Evolutionary conservation across 2,888 invertebrate genomes (phyloP), one percentile per base, ranked within the genome.

Genomic region (Agonopterix heracliana): DNA sequence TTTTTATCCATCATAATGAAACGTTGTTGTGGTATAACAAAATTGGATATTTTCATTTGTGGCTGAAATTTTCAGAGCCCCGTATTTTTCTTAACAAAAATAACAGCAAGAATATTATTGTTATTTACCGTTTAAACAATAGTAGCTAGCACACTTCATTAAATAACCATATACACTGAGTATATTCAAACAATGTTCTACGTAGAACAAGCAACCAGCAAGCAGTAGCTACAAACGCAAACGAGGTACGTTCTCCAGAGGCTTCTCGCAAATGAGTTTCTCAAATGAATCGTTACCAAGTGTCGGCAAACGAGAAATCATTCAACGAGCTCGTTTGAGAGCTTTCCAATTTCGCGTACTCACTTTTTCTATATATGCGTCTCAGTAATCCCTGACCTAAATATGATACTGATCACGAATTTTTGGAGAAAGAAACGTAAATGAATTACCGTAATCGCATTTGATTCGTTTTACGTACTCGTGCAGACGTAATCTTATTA

Each of bases 261-360:
- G 74, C 70, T 68, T 61, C 71, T 67, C 54, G 74, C 78, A 81
- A 81, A 81, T 81, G 81, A 81, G 81, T 78, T 81, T 75, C 79
- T 79, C 78, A 79, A 81, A 81, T 83, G 82, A 81, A 81, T 79
- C 81, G 78, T 79, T 80, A 78, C 78, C 69, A 72, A 79, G 77
- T 78, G 76, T 75, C 63, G 73, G 73, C 61, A 63, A 78, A 74
- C 71, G 77, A 76, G 78, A 67, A 77, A 78, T 81, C 75, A 78
- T 76, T 66, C 62, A 52, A 45, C 54, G 68, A 64, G 63, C 63
- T 68, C 61, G 60, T 69, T 74, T 63, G 64, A 71, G 55, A 64
- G 71, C 65, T 74, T 74, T 73, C 68, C 74, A 74, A 78, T 78
- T 78, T 68, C 60, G 64, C 63, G 60, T 66, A 64, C 64, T 68